Conservation (phyloP, 2,113 vertebrate species). For the Notechis scutatus region DNA sequence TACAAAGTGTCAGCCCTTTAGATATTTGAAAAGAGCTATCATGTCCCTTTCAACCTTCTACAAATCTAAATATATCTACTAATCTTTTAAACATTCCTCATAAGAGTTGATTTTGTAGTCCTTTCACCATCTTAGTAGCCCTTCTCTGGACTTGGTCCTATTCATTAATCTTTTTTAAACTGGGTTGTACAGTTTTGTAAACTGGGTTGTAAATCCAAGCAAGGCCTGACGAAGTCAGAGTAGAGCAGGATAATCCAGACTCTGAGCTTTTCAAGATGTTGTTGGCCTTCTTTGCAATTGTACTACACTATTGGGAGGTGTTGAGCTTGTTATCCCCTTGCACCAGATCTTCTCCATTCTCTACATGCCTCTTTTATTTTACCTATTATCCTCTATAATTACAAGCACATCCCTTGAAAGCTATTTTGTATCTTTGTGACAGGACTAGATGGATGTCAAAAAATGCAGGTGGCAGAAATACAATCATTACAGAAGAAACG, state of each 20-base stretch:
- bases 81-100: neutral
- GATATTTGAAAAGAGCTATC: neutral
- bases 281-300: neutral
- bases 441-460: neutral
- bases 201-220: neutral
- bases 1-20: neutral
- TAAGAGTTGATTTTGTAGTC: neutral
- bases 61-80: neutral
- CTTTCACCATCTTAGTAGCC: neutral
- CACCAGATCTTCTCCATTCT: neutral
- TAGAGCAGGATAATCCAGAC: neutral
- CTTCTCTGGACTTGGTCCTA: neutral
- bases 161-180: neutral
- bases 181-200: neutral
- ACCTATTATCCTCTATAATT: neutral
- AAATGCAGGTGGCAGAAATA: neutral
- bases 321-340: neutral
- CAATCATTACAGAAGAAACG: neutral
- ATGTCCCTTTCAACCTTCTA: neutral
- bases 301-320: too few relatives aligned
- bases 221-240: neutral
- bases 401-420: neutral
- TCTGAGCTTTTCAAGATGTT: neutral
- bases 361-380: neutral
- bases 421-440: neutral